These are phyloP conservation scores for Urechis unicinctus DNA, from an alignment of 2,888 invertebrate species.

Conservation along the genomic window DNA sequence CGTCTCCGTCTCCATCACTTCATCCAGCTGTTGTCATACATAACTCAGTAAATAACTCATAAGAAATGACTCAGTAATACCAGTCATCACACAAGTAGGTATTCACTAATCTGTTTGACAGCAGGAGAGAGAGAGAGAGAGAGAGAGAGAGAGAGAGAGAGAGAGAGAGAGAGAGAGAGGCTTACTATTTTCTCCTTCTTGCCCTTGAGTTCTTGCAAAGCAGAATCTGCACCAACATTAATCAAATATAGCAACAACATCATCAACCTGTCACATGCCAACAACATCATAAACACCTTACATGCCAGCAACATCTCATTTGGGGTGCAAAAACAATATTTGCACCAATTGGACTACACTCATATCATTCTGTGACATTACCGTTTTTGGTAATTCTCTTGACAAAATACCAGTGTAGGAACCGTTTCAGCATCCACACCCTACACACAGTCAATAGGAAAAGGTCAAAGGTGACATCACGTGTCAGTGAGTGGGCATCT, in stretches of 20 bases:
- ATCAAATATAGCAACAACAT: no score
- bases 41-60: not conserved
- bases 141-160: no score
- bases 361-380: not conserved
- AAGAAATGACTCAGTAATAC: no score
- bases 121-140: no score
- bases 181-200: constrained; percentile 16
- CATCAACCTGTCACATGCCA: no score
- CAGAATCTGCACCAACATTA: constrained; percentile 8
- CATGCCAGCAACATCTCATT: not conserved
- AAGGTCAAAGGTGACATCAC: no score
- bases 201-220: constrained; percentile 11
- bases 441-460: no score
- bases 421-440: constrained; percentile 68
- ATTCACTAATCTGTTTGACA: constrained; percentile 1
- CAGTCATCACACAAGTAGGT: no score
- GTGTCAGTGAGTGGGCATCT: no score
- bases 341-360: not conserved
- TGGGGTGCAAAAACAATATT: not conserved
- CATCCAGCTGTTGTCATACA: constrained; percentile 59
- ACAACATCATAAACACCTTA: no score
- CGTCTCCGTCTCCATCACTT: constrained; percentile 95
- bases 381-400: constrained; percentile 17
- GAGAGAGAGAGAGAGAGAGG: not conserved
- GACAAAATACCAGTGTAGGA: constrained; percentile 77